These are phyloP conservation scores for Neogobius melanostomus DNA, from an alignment of 2,113 vertebrate genomes.

Conservation along the genomic window DNA sequence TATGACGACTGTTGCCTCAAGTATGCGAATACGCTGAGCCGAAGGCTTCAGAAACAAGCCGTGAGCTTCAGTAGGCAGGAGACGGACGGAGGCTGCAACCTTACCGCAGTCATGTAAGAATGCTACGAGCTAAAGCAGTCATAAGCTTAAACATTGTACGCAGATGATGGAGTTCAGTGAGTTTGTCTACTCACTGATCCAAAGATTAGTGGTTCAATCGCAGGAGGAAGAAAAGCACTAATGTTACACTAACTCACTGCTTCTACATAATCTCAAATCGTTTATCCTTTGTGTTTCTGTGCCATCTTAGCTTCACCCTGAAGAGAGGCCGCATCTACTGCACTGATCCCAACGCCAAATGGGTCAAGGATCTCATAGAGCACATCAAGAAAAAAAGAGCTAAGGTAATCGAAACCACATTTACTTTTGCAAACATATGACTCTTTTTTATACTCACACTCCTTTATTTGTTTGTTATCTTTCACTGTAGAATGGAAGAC, in stretches of 20 bases:
- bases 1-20: conserved; percentile 77
- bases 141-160: too few species aligned
- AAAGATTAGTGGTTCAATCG: too few species aligned
- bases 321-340: conserved; percentile 53
- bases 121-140: not conserved
- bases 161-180: too few species aligned
- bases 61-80: conserved; percentile 58
- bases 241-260: too few species aligned
- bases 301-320: conserved; percentile 61
- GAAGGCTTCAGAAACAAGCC: fast-evolving
- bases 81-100: conserved; percentile 76
- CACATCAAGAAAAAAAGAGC: conserved; percentile 2
- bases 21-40: conserved; percentile 27
- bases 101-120: conserved; percentile 72
- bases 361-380: conserved; percentile 44
- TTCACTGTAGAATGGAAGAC: conserved; percentile 3
- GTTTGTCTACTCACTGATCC: too few species aligned
- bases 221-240: too few species aligned
- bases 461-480: not conserved
- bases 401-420: conserved; percentile 3
- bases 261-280: not conserved
- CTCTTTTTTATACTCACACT: too few species aligned
- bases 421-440: not conserved
- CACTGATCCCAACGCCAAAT: conserved; percentile 50
- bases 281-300: not conserved